These are phyloP conservation scores for Didymodactylos carnosus DNA, from an alignment of 2,888 invertebrate genomes.

Conservation along the genomic window DNA sequence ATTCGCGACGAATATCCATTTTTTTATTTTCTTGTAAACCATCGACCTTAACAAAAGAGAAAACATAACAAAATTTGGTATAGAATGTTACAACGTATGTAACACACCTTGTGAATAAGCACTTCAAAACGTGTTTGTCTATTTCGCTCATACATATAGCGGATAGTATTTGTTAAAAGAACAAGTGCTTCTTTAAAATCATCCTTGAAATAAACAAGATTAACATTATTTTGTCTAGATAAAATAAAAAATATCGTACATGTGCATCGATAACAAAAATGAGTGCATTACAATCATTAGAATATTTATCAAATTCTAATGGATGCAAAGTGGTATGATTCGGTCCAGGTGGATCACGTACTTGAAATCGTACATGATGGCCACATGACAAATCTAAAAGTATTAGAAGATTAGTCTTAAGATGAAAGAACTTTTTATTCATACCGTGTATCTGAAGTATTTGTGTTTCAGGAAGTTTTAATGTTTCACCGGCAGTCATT, in stretches of 20 bases:
- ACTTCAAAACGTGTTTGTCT: neutral
- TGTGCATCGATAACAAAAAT: neutral
- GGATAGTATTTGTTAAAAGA: neutral
- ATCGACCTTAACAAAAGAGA: neutral
- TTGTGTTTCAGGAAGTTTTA: neutral
- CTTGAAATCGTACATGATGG: neutral
- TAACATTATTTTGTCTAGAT: neutral
- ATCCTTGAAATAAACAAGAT: neutral
- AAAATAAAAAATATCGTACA: neutral
- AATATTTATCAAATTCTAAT: neutral
- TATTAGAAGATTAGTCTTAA: neutral
- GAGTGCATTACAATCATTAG: neutral
- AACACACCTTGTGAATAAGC: neutral
- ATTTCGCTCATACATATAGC: neutral
- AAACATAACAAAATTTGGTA: too few species aligned
- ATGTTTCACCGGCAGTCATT: slow-evolving; percentile 1
- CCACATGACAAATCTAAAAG: neutral
- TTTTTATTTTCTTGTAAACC: neutral
- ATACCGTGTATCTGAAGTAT: neutral
- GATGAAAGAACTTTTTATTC: neutral
- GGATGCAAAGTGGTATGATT: neutral
- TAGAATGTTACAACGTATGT: too few species aligned
- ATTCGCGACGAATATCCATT: neutral
- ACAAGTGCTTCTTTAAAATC: neutral
- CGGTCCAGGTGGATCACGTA: neutral